Evolutionary conservation across 2,113 vertebrate species (phyloP).

Genomic region (Jaculus jaculus): DNA sequence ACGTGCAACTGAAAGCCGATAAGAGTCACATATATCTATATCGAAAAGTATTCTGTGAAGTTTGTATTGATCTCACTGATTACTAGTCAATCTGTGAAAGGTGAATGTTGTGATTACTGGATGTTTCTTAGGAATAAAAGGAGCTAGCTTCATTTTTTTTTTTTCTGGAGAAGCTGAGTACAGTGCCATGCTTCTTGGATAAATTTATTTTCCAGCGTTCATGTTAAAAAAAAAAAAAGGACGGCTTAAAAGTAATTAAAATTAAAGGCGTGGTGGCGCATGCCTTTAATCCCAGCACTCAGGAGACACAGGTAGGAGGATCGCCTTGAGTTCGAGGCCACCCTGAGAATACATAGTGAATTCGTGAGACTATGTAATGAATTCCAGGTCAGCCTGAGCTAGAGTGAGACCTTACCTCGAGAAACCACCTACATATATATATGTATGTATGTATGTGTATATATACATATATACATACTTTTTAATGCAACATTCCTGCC

Average conservation of each 20-base stretch:
- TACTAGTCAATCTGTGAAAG: slow-evolving; percentile 12
- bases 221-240: neutral
- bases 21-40: neutral
- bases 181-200: neutral
- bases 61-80: neutral
- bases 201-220: slow-evolving; percentile 12
- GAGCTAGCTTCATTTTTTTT: neutral
- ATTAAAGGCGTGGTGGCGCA: no score
- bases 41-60: neutral
- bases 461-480: no score
- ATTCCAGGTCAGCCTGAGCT: no score
- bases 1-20: neutral
- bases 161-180: neutral
- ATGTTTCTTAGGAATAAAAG: slow-evolving; percentile 1
- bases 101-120: neutral
- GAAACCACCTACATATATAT: no score
- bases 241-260: neutral
- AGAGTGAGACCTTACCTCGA: no score
- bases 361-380: no score
- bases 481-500: neutral
- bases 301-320: no score
- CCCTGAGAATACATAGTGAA: no score
- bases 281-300: no score
- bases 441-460: no score
- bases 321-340: no score